These are phyloP conservation scores for Troides helena DNA, from an alignment of 2,888 invertebrate species.

Conservation along the genomic window DNA sequence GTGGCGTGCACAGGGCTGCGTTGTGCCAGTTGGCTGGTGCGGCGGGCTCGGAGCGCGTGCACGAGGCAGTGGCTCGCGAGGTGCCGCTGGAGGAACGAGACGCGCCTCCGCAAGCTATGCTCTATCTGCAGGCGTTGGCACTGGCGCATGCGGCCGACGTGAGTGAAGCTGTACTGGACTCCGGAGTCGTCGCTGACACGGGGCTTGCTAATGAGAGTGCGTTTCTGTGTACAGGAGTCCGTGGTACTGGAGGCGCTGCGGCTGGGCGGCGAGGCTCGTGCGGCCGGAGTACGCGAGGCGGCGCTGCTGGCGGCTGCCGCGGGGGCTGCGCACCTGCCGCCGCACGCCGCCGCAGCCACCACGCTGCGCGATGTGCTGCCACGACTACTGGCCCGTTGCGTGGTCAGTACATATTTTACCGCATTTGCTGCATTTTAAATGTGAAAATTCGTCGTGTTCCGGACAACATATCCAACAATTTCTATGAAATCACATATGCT, in stretches of 20 bases:
- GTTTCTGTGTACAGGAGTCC: conserved; percentile 31
- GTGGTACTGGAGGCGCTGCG: conserved; percentile 41
- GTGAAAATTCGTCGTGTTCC: too few relatives aligned
- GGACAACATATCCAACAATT: too few relatives aligned
- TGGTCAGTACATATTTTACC: conserved; percentile 27
- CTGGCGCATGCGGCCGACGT: conserved; percentile 29
- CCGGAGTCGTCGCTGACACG: not conserved
- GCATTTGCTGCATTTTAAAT: not conserved
- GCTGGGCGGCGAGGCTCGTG: conserved; percentile 34
- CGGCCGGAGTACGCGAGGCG: conserved; percentile 40
- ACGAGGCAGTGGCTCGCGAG: conserved; percentile 47
- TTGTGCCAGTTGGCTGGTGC: conserved; percentile 49
- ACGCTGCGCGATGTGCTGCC: conserved; percentile 31
- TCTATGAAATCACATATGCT: too few relatives aligned
- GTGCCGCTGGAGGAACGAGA: conserved; percentile 41
- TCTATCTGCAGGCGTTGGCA: conserved; percentile 41
- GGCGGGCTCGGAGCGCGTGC: conserved; percentile 42
- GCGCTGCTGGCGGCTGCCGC: conserved; percentile 39
- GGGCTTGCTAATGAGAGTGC: not conserved
- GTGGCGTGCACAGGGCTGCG: conserved; percentile 29
- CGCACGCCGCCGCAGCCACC: conserved; percentile 22
- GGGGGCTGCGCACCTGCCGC: conserved; percentile 42
- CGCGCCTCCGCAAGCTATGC: conserved; percentile 33
- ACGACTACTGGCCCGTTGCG: conserved; percentile 39
- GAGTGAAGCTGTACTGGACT: not conserved